Percentiles rank a stretch among this genome's conserved stretches.
Evolutionary conservation across 2,797 vertebrate genomes (phyloP).

Genomic region (Denticeps clupeoides): DNA sequence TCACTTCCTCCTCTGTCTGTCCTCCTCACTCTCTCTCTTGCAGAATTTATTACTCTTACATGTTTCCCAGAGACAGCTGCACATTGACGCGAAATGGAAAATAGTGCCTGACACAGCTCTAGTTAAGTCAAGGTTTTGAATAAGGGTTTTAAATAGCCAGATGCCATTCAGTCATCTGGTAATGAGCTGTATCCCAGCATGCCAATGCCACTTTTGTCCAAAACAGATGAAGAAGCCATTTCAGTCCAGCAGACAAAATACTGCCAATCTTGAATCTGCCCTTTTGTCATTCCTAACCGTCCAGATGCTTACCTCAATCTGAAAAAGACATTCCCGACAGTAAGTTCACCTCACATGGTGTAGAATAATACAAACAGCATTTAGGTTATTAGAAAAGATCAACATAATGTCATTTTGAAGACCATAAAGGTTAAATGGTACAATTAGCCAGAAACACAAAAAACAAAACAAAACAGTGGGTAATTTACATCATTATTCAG

Average conservation of each 20-base stretch:
- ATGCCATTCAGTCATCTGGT: conserved; percentile 17
- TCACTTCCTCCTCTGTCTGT: not conserved
- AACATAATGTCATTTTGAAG: not conserved
- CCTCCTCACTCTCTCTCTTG: conserved; percentile 6
- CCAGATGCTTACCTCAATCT: conserved; percentile 52
- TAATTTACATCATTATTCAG: conserved; percentile 45
- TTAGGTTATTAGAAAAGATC: conserved; percentile 18
- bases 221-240: conserved; percentile 11
- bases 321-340: too few relatives aligned
- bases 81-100: conserved; percentile 31
- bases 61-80: conserved; percentile 44
- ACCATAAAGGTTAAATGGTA: not conserved
- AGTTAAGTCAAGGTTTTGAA: conserved; percentile 19
- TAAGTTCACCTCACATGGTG: too few relatives aligned
- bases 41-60: conserved; percentile 47
- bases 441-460: not conserved
- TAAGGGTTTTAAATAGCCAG: conserved; percentile 30
- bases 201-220: conserved; percentile 16
- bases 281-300: conserved; percentile 32
- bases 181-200: conserved; percentile 16
- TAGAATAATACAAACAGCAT: too few relatives aligned
- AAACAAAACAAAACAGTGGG: conserved; percentile 7
- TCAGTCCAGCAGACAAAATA: conserved; percentile 28
- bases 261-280: conserved; percentile 24
- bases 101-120: conserved; percentile 15